phyloP scores from a whole-genome alignment of 2,888 invertebrate genomes.

The Tanaodytes sp. region DNA sequence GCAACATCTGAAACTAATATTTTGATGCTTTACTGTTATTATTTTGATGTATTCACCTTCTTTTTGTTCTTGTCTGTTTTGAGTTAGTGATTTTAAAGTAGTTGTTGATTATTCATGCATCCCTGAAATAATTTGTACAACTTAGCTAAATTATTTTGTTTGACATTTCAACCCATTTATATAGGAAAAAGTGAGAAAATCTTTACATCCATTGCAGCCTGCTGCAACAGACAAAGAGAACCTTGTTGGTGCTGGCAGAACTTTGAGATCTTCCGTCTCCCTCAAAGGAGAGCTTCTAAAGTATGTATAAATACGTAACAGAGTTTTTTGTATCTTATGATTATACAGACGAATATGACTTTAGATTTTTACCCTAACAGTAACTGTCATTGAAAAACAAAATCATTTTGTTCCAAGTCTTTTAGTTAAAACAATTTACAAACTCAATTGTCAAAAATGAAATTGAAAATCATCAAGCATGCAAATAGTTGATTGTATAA shows the following conservation, averaged over 20 bases:
- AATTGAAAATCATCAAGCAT: no score
- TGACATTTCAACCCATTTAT: constrained; percentile 32
- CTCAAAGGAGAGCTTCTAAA: constrained; percentile 31
- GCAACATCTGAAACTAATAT: no score
- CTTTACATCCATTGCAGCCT: constrained; percentile 83
- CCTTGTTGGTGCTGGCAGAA: constrained; percentile 78
- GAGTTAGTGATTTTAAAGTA: background rate
- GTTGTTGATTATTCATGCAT: background rate
- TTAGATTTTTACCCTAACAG: no score
- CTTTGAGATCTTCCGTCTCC: constrained; percentile 58
- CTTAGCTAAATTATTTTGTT: constrained; percentile 11
- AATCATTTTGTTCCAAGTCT: no score
- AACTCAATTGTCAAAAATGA: background rate
- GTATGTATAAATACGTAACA: no score
- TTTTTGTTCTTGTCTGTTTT: background rate
- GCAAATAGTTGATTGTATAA: no score
- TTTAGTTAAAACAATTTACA: background rate
- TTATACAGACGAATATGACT: no score
- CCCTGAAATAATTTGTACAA: background rate
- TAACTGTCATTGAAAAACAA: no score
- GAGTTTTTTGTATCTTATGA: no score
- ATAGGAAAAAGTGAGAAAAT: constrained; percentile 74
- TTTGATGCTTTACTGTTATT: no score
- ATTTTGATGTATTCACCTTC: background rate
- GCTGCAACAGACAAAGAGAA: constrained; percentile 84